Conservation (phyloP, 2,113 vertebrate genomes). For the Cebus imitator region DNA sequence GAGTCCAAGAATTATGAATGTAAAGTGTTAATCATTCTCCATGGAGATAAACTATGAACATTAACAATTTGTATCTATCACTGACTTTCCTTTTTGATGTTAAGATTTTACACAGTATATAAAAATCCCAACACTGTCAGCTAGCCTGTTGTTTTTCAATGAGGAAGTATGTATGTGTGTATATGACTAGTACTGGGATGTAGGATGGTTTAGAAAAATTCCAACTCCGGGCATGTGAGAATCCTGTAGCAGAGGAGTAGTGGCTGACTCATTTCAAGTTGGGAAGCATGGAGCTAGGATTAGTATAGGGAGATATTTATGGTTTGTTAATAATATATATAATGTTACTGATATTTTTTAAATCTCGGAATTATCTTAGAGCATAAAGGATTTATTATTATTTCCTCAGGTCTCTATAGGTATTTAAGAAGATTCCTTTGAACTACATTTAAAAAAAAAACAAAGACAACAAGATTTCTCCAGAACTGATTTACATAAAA, state of each 20-base stretch:
- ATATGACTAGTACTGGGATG: background rate
- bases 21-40: background rate
- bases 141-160: background rate
- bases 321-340: background rate
- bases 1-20: background rate
- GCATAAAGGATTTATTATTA: background rate
- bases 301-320: background rate
- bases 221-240: background rate
- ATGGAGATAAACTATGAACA: background rate
- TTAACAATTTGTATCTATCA: background rate
- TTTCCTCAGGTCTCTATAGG: background rate
- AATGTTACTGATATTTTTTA: background rate
- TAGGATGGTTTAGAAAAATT: background rate
- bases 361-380: conserved; percentile 14
- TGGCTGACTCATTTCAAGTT: background rate
- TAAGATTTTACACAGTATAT: background rate
- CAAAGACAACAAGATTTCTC: background rate
- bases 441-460: background rate
- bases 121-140: background rate
- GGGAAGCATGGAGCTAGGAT: background rate
- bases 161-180: background rate
- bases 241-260: background rate
- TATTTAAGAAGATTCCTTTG: conserved; percentile 1
- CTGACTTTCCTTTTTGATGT: background rate
- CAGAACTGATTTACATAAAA: conserved; percentile 28